Base-by-base conservation (phyloP, 2,113 vertebrate genomes). In the Onychorhynchus coronatus region DNA sequence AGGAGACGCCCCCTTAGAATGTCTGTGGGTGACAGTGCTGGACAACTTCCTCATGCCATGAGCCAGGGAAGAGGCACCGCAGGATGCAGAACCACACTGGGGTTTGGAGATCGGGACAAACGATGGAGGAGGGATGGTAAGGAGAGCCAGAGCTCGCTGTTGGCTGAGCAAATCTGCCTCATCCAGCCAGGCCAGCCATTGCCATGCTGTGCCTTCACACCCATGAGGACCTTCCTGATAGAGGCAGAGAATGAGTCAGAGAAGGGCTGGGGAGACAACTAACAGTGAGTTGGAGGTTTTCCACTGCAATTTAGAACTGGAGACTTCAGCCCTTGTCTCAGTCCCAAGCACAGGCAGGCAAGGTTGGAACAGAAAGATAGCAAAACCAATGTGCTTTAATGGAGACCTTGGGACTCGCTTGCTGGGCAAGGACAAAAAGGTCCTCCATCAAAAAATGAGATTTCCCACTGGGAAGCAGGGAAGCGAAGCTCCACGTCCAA, bases 141-240 rank as follows among this genome's bases (percentile, higher is more conserved):
- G 7, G 39, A 4, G 14, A 24, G 42, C 1, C 63, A 61, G 68
- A 86, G 37, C n/a, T 63, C 37, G 0, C 11, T 47, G 68, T 39
- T 20, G 0, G 0, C 62, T 8, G 3, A 85, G 35, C 46, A n/a
- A 10, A 50, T 6, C 66, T 37, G 23, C 41, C 59, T 49, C 52
- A 0, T 6, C 35, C 47, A 72, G 47, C n/a, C 35, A 9, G 15
- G 28, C 7, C 1, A 1, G 16, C 31, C 55, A 22, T 3, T 6
- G 2, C 1, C 4, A 1, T 3, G 5, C 35, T 31, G 8, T 2
- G 3, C 75, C 41, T 19, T 44, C n/a, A 15, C 2, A 19, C 24
- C n/a, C 31, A 7, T 1, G 0, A 39, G 44, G 24, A 17, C 10
- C 22, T 31, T 46, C 52, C 72, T 8, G 1, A 5, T 11, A 27